Percentiles rank a stretch among this genome's conserved stretches.
Evolutionary conservation across 2,113 vertebrate genomes (phyloP).

Genomic region (Noctilio leporinus): DNA sequence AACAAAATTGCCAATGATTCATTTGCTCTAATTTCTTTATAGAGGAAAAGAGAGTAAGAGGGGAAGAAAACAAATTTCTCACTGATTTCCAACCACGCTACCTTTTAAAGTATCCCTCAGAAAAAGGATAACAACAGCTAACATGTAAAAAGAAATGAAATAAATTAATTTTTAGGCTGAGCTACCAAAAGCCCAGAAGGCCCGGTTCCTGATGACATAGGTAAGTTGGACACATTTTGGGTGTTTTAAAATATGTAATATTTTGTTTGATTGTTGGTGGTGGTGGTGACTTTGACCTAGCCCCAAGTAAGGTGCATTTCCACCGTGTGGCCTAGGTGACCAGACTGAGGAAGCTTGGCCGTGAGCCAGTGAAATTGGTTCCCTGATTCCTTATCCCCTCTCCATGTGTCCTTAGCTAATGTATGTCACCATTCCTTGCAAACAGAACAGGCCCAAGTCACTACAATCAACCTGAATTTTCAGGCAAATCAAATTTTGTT

Average conservation of each 20-base stretch:
- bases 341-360: not conserved
- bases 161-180: not conserved
- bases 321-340: not conserved
- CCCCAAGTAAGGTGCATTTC: not conserved
- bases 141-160: not conserved
- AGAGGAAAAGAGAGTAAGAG: not conserved
- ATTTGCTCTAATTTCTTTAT: not conserved
- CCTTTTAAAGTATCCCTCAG: not conserved
- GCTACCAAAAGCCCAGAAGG: not conserved
- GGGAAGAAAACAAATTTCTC: not conserved
- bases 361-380: not conserved
- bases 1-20: not conserved
- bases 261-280: not conserved
- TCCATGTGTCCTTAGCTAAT: not conserved
- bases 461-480: not conserved
- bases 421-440: not conserved
- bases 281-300: not conserved
- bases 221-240: not conserved
- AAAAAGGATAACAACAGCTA: not conserved
- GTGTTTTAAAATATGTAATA: not conserved
- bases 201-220: not conserved
- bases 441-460: not conserved
- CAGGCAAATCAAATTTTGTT: not conserved
- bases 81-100: not conserved
- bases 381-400: not conserved